Evolutionary conservation across 1,140 invertebrate genomes (phyloP), one percentile per base, ranked within the genome.

Genomic region (Dinothrombium tinctorium): DNA sequence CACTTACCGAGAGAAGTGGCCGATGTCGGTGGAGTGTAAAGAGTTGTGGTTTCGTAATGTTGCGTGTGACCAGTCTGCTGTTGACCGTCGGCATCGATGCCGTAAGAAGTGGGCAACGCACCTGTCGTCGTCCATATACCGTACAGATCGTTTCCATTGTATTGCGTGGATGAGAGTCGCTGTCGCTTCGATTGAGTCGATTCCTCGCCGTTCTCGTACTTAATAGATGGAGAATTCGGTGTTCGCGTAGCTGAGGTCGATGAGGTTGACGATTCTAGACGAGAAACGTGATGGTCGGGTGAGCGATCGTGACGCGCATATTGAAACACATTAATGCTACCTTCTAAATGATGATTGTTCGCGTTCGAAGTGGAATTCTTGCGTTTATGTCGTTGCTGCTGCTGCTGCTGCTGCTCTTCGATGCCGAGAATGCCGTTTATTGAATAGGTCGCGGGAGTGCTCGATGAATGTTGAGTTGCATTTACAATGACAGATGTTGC

Each of bases 381-480:
- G 9, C 39, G 17, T 26, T 42, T 42, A 25, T 7, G 12, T 38
- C 37, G 8, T 6, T n/a, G n/a, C 33, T 5, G 29, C 12, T 40
- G 45, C 19, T 17, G 14, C 31, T 19, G 23, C 21, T 23, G 41
- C 15, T 38, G 33, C 7, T 35, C 45, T 14, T 47, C 36, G 49
- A 89, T 79, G 15, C 83, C 83, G 17, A 89, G 68, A 56, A 89
- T 87, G n/a, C 84, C 83, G 58, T 84, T 87, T 61, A 89, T 90
- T 60, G 79, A 84, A 64, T 90, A 90, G 42, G 44, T 46, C 20
- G 33, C 23, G 12, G 21, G 29, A 31, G 41, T 9, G 12, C 12
- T 37, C 42, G 46, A 28, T 29, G 28, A 20, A 24, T 43, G 32
- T 36, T 37, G 43, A 35, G 15, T 19, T 22, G 38, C 40, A 41